Conservation (phyloP, 2,113 vertebrate species). For the Phylloscopus whistleri region DNA sequence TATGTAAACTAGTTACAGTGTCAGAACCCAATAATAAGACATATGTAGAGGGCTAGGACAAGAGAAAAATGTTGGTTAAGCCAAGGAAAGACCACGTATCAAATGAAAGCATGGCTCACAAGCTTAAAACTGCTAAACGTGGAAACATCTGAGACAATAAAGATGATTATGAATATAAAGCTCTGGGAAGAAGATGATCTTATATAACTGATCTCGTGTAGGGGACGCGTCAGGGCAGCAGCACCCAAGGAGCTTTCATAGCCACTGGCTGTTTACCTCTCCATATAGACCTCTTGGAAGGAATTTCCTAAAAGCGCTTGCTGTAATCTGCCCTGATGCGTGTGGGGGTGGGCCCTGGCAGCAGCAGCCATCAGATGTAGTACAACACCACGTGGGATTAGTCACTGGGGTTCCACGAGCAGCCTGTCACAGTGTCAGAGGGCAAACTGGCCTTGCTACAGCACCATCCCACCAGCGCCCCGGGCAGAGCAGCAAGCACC, state of each 20-base stretch:
- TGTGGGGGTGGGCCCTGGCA: background rate
- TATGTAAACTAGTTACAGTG: background rate
- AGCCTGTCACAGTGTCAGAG: fast-evolving
- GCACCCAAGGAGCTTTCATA: background rate
- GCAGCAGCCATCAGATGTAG: background rate
- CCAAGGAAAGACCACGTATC: background rate
- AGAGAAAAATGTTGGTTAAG: background rate
- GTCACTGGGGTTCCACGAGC: background rate
- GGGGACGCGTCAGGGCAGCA: background rate
- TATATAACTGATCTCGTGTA: background rate
- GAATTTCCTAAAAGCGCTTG: background rate
- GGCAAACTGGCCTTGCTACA: background rate
- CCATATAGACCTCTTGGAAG: background rate
- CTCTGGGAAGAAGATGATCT: background rate
- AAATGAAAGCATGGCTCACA: background rate
- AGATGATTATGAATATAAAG: background rate
- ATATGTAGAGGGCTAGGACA: background rate
- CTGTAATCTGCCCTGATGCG: background rate
- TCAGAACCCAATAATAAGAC: background rate
- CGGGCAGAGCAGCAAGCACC: background rate
- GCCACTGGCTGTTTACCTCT: background rate
- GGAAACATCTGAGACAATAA: background rate
- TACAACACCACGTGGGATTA: background rate
- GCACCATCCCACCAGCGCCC: background rate
- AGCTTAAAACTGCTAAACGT: background rate